These are phyloP conservation scores for Dipus sagitta DNA, from an alignment of 2,797 vertebrate species.

Conservation along the genomic window DNA sequence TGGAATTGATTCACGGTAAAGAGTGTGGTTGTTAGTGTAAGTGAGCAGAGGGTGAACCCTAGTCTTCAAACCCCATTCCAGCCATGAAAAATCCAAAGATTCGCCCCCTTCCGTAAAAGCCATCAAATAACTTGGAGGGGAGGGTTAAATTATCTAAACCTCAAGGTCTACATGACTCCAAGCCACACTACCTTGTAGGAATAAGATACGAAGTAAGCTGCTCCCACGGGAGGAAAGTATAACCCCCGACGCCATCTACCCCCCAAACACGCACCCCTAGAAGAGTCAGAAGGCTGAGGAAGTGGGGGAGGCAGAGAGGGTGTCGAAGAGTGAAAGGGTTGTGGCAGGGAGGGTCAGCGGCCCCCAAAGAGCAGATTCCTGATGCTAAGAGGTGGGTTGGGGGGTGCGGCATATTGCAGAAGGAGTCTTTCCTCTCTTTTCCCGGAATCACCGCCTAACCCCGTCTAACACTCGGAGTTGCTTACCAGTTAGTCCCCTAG, in stretches of 20 bases:
- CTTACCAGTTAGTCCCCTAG: conserved; percentile 80
- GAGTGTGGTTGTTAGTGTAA: conserved; percentile 60
- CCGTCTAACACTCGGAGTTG: conserved; percentile 80
- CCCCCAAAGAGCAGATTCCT: conserved; percentile 77
- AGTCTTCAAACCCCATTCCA: conserved; percentile 64
- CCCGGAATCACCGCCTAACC: conserved; percentile 70
- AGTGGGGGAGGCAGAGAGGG: conserved; percentile 54
- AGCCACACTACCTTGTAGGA: conserved; percentile 61
- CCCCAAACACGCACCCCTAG: conserved; percentile 33
- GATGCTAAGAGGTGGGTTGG: conserved; percentile 78
- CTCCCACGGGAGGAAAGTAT: conserved; percentile 51
- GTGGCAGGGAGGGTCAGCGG: conserved; percentile 63
- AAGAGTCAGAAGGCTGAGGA: conserved; percentile 53
- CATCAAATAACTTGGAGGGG: conserved; percentile 63
- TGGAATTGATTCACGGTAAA: conserved; percentile 69
- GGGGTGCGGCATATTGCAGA: conserved; percentile 71
- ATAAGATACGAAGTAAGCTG: conserved; percentile 75
- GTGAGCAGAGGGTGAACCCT: conserved; percentile 58
- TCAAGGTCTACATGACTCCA: conserved; percentile 63
- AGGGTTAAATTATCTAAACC: conserved; percentile 65
- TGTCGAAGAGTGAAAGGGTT: conserved; percentile 66
- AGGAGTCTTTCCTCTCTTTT: conserved; percentile 71
- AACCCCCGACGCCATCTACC: conserved; percentile 42
- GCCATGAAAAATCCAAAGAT: conserved; percentile 57
- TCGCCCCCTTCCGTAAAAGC: conserved; percentile 68